phyloP scores from a whole-genome alignment of 2,797 vertebrate genomes.

The Anguilla anguilla region DNA sequence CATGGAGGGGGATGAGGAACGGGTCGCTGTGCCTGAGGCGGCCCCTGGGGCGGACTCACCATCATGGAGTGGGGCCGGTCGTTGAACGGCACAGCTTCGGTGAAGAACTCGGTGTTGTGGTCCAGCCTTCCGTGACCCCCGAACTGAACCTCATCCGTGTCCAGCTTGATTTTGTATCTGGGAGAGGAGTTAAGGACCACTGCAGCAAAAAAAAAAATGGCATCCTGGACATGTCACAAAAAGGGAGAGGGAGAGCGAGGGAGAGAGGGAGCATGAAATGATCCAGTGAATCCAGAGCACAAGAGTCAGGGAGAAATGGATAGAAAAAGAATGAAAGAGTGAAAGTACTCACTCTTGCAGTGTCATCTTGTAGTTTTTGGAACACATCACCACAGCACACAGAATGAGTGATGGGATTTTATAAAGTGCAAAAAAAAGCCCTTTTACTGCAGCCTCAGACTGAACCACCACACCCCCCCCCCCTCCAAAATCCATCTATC shows the following conservation, averaged over 20 bases:
- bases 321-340: background rate
- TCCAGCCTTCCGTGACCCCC: slow-evolving; percentile 93
- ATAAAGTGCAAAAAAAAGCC: background rate
- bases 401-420: background rate
- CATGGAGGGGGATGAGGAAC: too few relatives aligned
- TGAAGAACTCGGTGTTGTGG: slow-evolving; percentile 88
- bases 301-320: background rate
- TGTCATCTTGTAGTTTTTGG: background rate
- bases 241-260: background rate
- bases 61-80: slow-evolving; percentile 79
- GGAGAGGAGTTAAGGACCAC: slow-evolving; percentile 76
- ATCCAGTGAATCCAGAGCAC: background rate
- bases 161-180: slow-evolving; percentile 93
- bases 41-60: slow-evolving; percentile 72
- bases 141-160: slow-evolving; percentile 82
- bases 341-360: background rate
- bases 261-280: background rate
- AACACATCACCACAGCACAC: slow-evolving; percentile 8
- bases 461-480: background rate
- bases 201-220: background rate
- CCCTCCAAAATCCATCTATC: background rate
- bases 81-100: slow-evolving; percentile 77
- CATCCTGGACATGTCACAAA: background rate
- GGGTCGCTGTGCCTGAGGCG: background rate
- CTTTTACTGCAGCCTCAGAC: background rate